Evolutionary conservation across 2,888 invertebrate species (phyloP).

Genomic region (Marasmarcha lunaedactyla): DNA sequence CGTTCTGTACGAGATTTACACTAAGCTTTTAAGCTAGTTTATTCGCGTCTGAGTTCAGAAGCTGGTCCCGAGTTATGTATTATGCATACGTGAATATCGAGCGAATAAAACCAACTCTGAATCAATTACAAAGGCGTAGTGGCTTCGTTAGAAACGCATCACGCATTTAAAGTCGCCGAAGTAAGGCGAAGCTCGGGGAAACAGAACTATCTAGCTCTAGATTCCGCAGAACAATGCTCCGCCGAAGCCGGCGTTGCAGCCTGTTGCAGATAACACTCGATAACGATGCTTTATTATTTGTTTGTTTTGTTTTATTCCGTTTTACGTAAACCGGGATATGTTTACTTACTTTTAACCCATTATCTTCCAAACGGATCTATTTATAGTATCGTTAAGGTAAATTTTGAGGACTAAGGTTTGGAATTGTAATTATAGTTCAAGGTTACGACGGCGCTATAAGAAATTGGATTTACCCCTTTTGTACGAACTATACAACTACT

Average conservation of each 20-base stretch:
- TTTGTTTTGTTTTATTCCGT: slow-evolving; percentile 5
- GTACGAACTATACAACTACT: too few species aligned
- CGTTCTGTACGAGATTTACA: neutral
- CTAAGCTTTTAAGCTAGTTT: neutral
- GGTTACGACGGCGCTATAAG: slow-evolving; percentile 39
- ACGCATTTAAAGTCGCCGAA: slow-evolving; percentile 62
- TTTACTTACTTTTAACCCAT: too few species aligned
- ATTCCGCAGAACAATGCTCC: slow-evolving; percentile 48
- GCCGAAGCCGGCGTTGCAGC: slow-evolving; percentile 46
- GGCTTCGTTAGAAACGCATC: slow-evolving; percentile 69
- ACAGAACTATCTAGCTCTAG: slow-evolving; percentile 50
- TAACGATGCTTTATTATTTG: slow-evolving; percentile 6
- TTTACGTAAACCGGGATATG: too few species aligned
- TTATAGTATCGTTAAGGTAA: too few species aligned
- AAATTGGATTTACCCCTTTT: slow-evolving; percentile 61
- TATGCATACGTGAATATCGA: slow-evolving; percentile 65
- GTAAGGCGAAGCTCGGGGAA: slow-evolving; percentile 20
- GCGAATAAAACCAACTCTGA: slow-evolving; percentile 20
- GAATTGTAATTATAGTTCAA: slow-evolving; percentile 18
- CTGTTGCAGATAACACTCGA: slow-evolving; percentile 18
- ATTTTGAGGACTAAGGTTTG: too few species aligned
- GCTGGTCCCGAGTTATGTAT: slow-evolving; percentile 41
- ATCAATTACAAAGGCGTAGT: slow-evolving; percentile 57
- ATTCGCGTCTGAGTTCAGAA: neutral
- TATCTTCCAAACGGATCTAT: too few species aligned